Base-by-base conservation (phyloP, 2,888 invertebrate species). In the Notodonta ziczac region DNA sequence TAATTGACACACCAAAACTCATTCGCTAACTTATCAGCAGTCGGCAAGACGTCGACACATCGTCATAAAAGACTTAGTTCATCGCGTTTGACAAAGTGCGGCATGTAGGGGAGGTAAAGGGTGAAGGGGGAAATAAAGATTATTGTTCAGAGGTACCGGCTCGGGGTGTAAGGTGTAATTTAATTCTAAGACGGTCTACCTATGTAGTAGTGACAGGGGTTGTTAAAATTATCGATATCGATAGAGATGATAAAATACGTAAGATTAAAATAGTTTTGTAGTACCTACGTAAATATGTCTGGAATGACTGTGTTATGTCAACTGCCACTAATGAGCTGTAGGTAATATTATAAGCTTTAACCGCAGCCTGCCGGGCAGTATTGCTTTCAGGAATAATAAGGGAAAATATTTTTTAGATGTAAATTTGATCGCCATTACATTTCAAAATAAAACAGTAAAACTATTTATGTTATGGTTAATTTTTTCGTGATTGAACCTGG, bases 121-220 rank as follows among this genome's bases (percentile, higher is more conserved):
- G 67, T 44, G n/a, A 24, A 10, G 13, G 64, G 70, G 81, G 78
- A 76, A 78, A 84, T 87, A 84, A 88, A 90, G 91, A 90, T 91
- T 91, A 92, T 91, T 91, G 91, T 91, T 88, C 85, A 84, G 84
- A 91, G 90, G 89, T 86, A 89, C 84, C 82, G 82, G 65, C 64
- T 60, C 62, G 73, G 77, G 79, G 74, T 76, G 73, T 70, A 84
- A 91, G 89, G 91, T 87, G 86, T 90, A 90, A 91, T 91, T 91
- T 90, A 91, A 91, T 90, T 91, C 84, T 78, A 78, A 89, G 87
- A 86, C 83, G 78, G 80, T 77, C 83, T 83, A 88, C 88, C 89
- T 88, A 84, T 77, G 73, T 83, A 24, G 24, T 24, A 78, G 78
- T 84, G 24, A 24, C 24, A 80, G 83, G 74, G 77, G 78, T 76